Conservation (phyloP, 2,888 invertebrate species). For the Ditula angustiorana region DNA sequence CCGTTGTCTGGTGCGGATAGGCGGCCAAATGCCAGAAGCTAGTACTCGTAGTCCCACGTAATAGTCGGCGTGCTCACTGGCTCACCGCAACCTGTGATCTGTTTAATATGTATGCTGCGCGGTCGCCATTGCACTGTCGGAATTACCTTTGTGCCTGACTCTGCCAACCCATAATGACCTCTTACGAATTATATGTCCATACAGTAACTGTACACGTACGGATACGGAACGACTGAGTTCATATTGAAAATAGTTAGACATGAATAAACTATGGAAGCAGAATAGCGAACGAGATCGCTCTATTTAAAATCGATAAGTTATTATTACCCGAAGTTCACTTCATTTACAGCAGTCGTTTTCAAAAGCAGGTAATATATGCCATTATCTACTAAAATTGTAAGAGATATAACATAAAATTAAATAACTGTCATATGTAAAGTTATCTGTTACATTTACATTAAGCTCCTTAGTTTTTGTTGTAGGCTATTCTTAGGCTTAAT, state of each 20-base stretch:
- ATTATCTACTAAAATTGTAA: no score
- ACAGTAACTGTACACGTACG: background rate
- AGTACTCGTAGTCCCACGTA: slow-evolving; percentile 27
- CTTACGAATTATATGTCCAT: slow-evolving; percentile 16
- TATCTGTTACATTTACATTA: no score
- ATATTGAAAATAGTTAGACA: background rate
- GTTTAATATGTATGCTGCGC: slow-evolving; percentile 29
- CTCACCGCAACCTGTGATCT: slow-evolving; percentile 35
- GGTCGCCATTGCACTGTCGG: slow-evolving; percentile 17
- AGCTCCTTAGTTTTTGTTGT: no score
- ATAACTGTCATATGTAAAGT: no score
- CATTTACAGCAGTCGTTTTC: no score
- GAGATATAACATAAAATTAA: no score
- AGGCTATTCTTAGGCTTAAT: no score
- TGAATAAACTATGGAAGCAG: background rate
- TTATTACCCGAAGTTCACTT: background rate
- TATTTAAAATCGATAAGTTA: background rate
- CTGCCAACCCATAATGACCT: slow-evolving; percentile 5
- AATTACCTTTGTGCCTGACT: slow-evolving; percentile 27
- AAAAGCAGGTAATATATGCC: no score
- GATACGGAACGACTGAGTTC: background rate
- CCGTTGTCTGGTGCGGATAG: slow-evolving; percentile 23
- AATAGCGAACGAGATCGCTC: background rate
- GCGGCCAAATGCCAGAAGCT: slow-evolving; percentile 29
- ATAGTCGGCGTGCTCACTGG: slow-evolving; percentile 24